Conservation (phyloP, 2,888 invertebrate species). For the Sarcophaga rosellei region DNA sequence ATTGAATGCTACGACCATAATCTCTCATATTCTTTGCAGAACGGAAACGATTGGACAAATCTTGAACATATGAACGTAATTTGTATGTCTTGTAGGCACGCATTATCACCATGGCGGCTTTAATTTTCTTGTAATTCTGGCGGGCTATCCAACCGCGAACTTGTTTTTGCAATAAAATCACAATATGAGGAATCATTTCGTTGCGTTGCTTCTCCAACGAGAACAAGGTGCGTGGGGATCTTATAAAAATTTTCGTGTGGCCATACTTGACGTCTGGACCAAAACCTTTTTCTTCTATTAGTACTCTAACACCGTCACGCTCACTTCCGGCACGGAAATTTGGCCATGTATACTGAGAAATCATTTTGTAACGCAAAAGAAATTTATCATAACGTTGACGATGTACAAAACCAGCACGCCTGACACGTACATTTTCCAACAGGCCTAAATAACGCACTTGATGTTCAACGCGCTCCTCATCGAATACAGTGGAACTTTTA, state of each 20-base stretch:
- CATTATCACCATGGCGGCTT: conserved; percentile 92
- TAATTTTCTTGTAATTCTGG: conserved; percentile 90
- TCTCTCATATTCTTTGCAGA: conserved; percentile 86
- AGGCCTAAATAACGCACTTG: conserved; percentile 90
- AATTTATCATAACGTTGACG: conserved; percentile 96
- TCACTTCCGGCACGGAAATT: conserved; percentile 91
- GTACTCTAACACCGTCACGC: conserved; percentile 91
- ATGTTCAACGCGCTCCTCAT: conserved; percentile 86
- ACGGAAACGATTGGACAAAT: conserved; percentile 85
- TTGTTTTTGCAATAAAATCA: conserved; percentile 96
- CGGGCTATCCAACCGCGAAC: conserved; percentile 93
- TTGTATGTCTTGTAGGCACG: conserved; percentile 90
- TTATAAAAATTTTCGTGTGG: conserved; percentile 96
- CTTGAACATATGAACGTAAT: conserved; percentile 86
- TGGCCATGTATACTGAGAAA: conserved; percentile 97
- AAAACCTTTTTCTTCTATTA: conserved; percentile 90
- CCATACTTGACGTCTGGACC: conserved; percentile 95
- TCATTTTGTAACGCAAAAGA: conserved; percentile 97
- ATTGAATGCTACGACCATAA: conserved; percentile 89
- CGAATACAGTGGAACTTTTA: conserved; percentile 93
- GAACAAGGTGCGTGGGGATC: conserved; percentile 95
- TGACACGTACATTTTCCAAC: conserved; percentile 96
- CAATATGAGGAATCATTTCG: conserved; percentile 94
- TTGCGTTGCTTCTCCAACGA: conserved; percentile 93
- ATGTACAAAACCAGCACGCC: conserved; percentile 98